These are phyloP conservation scores for Lypha dubia DNA, from an alignment of 2,888 invertebrate species.

Conservation along the genomic window DNA sequence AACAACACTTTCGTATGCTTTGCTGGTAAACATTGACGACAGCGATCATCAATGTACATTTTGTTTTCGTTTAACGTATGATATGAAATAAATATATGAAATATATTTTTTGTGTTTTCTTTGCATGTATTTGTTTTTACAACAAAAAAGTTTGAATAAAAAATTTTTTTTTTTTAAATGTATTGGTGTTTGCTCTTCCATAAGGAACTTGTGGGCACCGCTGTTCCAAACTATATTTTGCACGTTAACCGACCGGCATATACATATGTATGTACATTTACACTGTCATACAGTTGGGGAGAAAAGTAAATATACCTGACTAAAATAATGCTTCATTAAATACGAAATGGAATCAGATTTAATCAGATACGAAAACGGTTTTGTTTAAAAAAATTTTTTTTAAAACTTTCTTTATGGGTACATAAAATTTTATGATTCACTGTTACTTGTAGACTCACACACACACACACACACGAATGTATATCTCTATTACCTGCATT, in stretches of 20 bases:
- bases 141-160: too few species aligned
- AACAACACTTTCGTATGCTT: too few species aligned
- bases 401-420: neutral
- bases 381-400: neutral
- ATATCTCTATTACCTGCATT: neutral
- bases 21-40: too few species aligned
- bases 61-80: too few species aligned
- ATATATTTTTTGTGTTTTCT: too few species aligned
- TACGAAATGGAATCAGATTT: neutral
- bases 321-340: neutral
- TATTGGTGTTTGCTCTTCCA: too few species aligned
- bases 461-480: neutral
- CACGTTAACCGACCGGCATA: slow-evolving; percentile 13
- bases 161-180: too few species aligned
- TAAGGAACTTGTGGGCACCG: too few species aligned
- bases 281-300: neutral
- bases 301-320: neutral
- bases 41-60: too few species aligned
- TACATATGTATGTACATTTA: too few species aligned
- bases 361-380: neutral
- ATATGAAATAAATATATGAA: too few species aligned
- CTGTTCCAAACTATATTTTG: slow-evolving; percentile 25
- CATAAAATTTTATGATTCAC: neutral
- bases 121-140: too few species aligned
- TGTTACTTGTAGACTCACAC: neutral